Base-by-base conservation (phyloP, 2,797 vertebrate species). In the Megaceryle alcyon region DNA sequence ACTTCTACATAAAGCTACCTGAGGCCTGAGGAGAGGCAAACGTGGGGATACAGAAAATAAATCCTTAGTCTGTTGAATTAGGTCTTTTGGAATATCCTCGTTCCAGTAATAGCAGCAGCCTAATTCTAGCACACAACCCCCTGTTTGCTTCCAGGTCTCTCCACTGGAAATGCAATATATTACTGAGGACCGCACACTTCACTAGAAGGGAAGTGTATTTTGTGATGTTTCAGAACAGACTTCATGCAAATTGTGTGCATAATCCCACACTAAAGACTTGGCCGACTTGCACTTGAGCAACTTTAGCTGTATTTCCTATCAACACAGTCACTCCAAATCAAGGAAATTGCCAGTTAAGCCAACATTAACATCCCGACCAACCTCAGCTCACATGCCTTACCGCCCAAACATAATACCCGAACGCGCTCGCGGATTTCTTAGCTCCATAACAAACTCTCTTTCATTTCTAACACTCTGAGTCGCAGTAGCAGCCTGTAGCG, bases 251-350 rank as follows among this genome's bases (percentile, higher is more conserved):
- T 88, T 92, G 82, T 95, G 95, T 95, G 79, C 91, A 94, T 72
- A 93, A 95, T 95, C 96, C 86, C 92, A 95, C 90, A 83, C 81
- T 41, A 95, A 96, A 95, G 94, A 61, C 92, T 94, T 92, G 88
- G 91, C 95, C 90, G 91, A 28, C 80, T 94, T 25, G 86, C 90
- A 69, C 83, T 88, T 19, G 79, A 93, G 93, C 92, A 86, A 80
- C 95, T 96, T 81, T 92, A 94, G 93, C 95, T 89, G 90, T 97
- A 96, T 96, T 97, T 97, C 96, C 95, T 97, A 97, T 96, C 95
- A 95, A 94, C 96, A 79, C 96, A 97, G 92, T 96, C 96, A 94
- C 95, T 96, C 95, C 94, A 92, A 95, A 94, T 94, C 92, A 96
- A 94, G 96, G 91, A 86, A 96, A 96, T 94, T 90, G 94, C 88